Evolutionary conservation across 37 sponge, comb jelly and placozoan genomes (phyloP).

Genomic region (Spongilla lacustris): DNA sequence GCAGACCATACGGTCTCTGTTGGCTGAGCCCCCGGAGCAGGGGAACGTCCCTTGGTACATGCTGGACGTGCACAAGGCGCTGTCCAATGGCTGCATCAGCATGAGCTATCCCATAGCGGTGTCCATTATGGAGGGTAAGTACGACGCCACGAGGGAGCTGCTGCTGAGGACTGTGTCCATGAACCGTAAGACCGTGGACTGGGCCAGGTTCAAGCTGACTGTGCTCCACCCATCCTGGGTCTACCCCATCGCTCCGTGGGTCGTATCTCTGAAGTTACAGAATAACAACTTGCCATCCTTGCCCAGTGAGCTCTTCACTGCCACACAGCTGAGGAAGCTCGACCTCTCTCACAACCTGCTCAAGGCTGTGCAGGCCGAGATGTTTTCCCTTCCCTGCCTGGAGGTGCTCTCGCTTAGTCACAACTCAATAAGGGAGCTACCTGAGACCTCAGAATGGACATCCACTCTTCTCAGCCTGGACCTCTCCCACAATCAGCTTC

Average conservation of each 20-base stretch:
- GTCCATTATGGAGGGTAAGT: conserved; percentile 70
- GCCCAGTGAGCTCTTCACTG: conserved; percentile 53
- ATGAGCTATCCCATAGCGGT: conserved; percentile 76
- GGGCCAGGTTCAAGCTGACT: conserved; percentile 72
- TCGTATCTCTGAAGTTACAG: conserved; percentile 69
- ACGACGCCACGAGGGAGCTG: conserved; percentile 76
- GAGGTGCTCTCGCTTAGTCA: conserved; percentile 66
- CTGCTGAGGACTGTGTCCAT: conserved; percentile 76
- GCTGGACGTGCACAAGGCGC: conserved; percentile 46
- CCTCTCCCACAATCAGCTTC: conserved; percentile 62
- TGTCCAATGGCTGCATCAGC: conserved; percentile 47
- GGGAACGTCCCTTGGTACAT: conserved; percentile 70
- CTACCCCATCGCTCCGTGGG: conserved; percentile 85
- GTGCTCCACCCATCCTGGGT: conserved; percentile 74
- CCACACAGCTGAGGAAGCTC: conserved; percentile 71
- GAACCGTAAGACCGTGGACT: conserved; percentile 74
- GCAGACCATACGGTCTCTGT: conserved; percentile 61
- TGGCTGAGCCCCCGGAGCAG: conserved; percentile 69
- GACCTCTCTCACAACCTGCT: conserved; percentile 75
- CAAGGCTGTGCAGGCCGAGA: conserved; percentile 27
- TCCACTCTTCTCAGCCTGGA: conserved; percentile 55
- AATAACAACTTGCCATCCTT: conserved; percentile 69
- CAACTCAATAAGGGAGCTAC: conserved; percentile 63
- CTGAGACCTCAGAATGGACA: conserved; percentile 55
- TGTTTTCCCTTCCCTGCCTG: conserved; percentile 75